Evolutionary conservation across 2,113 vertebrate species (phyloP).

Genomic region (Sprattus sprattus): DNA sequence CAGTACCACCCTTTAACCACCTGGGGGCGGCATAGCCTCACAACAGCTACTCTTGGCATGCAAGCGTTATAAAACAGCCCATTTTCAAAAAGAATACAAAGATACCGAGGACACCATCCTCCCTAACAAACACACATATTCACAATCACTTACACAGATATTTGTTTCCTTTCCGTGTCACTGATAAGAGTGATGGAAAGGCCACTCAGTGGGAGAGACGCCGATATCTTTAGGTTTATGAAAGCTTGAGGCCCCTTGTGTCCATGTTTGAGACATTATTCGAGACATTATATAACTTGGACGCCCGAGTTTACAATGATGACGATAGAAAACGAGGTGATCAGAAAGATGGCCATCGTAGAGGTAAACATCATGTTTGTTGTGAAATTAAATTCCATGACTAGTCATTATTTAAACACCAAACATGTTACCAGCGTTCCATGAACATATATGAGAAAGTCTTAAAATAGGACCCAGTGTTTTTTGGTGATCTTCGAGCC

Average conservation of each 20-base stretch:
- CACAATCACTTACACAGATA: constrained; percentile 8
- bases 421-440: not conserved
- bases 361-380: not conserved
- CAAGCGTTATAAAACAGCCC: constrained; percentile 39
- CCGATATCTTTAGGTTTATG: not conserved
- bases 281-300: not conserved
- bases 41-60: constrained; percentile 54
- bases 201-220: not conserved
- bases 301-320: not conserved
- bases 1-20: constrained; percentile 51
- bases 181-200: not conserved
- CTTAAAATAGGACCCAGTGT: constrained; percentile 36
- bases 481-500: constrained; percentile 49
- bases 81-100: constrained; percentile 43
- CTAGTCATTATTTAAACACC: not conserved
- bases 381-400: not conserved
- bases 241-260: not conserved
- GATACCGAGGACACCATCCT: constrained; percentile 35
- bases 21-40: constrained; percentile 59
- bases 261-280: not conserved
- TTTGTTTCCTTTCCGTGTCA: not conserved
- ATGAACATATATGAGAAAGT: constrained; percentile 24
- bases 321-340: not conserved
- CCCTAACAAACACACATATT: constrained; percentile 9
- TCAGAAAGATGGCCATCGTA: not conserved